Percentiles rank a stretch among this genome's conserved stretches.
Evolutionary conservation across 2,888 invertebrate genomes (phyloP).

Genomic region (Scaptodrosophila latifasciaeformis): DNA sequence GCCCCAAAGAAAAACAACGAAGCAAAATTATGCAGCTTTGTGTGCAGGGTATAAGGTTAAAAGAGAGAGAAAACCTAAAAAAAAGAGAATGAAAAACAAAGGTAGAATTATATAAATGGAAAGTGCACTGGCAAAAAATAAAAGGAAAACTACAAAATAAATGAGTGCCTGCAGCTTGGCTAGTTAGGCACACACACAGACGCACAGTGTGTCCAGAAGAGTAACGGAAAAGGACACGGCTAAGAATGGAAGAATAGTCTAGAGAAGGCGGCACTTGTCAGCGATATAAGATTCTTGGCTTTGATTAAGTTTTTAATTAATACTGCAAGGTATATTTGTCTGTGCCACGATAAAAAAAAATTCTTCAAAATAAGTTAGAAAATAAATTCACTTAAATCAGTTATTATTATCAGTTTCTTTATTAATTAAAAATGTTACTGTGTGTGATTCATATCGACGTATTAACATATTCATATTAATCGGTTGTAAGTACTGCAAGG

Average conservation of each 20-base stretch:
- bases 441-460: too few relatives aligned
- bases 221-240: neutral
- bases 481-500: too few relatives aligned
- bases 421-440: too few relatives aligned
- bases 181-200: conserved; percentile 18
- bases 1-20: conserved; percentile 26
- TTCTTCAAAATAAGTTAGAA: too few relatives aligned
- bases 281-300: conserved; percentile 8
- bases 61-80: conserved; percentile 6
- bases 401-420: neutral
- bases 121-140: conserved; percentile 31
- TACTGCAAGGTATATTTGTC: neutral
- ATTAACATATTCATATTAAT: too few relatives aligned
- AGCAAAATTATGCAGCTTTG: conserved; percentile 47
- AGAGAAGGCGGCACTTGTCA: conserved; percentile 8
- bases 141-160: conserved; percentile 19
- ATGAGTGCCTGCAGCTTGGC: conserved; percentile 1
- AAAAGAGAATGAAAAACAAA: conserved; percentile 37
- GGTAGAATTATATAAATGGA: conserved; percentile 54
- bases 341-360: too few relatives aligned
- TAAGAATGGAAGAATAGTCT: too few relatives aligned
- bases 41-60: conserved; percentile 21
- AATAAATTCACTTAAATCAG: too few relatives aligned
- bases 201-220: neutral
- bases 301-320: conserved; percentile 38